Percentiles rank a stretch among this genome's conserved stretches.
phyloP scores from a whole-genome alignment of 2,888 invertebrate species.

The Drosophila greeni region DNA sequence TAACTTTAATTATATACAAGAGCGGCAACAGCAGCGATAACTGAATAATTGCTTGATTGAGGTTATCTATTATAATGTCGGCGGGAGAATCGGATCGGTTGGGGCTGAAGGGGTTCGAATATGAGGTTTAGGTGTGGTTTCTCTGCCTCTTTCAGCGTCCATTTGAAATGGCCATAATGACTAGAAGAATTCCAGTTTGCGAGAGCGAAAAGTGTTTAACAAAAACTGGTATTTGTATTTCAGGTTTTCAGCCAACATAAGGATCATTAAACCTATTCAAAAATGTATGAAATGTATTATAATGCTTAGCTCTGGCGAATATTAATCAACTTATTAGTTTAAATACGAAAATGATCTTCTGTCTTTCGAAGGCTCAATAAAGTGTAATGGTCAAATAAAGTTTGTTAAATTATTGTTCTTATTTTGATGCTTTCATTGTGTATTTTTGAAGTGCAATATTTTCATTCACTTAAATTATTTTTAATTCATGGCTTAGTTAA shows the following conservation, averaged over 20 bases:
- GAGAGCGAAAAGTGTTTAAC: background rate
- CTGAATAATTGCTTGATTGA: conserved; percentile 54
- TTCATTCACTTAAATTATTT: background rate
- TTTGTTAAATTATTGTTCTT: background rate
- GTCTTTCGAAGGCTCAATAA: background rate
- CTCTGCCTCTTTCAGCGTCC: conserved; percentile 5
- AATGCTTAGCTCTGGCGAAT: background rate
- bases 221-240: conserved; percentile 3
- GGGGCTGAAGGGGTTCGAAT: conserved; percentile 1
- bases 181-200: conserved; percentile 1
- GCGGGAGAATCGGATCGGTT: conserved; percentile 3
- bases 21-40: conserved; percentile 36
- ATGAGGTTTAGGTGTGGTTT: conserved; percentile 30
- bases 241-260: conserved; percentile 1
- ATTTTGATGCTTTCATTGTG: background rate
- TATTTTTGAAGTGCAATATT: background rate
- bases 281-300: background rate
- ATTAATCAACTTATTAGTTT: background rate
- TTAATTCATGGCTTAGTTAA: background rate
- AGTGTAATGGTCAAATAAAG: background rate
- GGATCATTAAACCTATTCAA: background rate
- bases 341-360: too few species aligned
- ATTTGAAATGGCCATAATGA: conserved; percentile 21
- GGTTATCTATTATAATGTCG: conserved; percentile 17
- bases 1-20: conserved; percentile 65